These are phyloP conservation scores for Phalacrocorax brasilianus DNA, from an alignment of 2,113 vertebrate genomes.

Conservation along the genomic window DNA sequence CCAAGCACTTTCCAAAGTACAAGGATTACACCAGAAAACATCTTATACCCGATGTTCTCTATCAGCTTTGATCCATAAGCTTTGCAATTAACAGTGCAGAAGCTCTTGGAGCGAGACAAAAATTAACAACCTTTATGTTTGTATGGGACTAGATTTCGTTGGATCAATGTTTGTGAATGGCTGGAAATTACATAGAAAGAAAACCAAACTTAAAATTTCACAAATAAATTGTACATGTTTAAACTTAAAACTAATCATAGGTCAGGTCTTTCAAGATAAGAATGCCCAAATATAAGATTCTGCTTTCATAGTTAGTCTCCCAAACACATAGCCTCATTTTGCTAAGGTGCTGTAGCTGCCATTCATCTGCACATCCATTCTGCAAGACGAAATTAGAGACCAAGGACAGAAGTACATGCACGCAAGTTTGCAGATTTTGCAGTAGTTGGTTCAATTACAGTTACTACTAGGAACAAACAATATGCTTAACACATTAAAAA, in stretches of 20 bases:
- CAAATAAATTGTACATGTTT: neutral
- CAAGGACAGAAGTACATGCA: neutral
- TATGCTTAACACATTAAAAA: neutral
- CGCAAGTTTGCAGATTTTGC: neutral
- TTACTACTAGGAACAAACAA: neutral
- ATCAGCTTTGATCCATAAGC: neutral
- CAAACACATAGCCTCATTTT: neutral
- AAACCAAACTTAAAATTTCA: neutral
- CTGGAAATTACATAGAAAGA: neutral
- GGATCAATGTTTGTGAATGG: neutral
- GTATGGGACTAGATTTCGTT: neutral
- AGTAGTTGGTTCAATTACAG: neutral
- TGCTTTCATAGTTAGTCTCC: neutral
- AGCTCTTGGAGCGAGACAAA: neutral
- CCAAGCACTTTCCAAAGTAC: neutral
- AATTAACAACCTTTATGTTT: neutral
- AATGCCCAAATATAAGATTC: neutral
- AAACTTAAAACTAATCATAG: neutral
- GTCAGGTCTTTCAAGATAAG: neutral
- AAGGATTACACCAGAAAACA: neutral
- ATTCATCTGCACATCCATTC: neutral
- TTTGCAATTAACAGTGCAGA: neutral
- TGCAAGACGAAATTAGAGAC: neutral
- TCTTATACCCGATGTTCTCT: neutral
- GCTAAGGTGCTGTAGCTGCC: neutral